A percentile compares a stretch with the other conserved stretches of the same genome.
Evolutionary conservation across 1,140 invertebrate species (phyloP).

Genomic region (Diplogasteroides magnus): DNA sequence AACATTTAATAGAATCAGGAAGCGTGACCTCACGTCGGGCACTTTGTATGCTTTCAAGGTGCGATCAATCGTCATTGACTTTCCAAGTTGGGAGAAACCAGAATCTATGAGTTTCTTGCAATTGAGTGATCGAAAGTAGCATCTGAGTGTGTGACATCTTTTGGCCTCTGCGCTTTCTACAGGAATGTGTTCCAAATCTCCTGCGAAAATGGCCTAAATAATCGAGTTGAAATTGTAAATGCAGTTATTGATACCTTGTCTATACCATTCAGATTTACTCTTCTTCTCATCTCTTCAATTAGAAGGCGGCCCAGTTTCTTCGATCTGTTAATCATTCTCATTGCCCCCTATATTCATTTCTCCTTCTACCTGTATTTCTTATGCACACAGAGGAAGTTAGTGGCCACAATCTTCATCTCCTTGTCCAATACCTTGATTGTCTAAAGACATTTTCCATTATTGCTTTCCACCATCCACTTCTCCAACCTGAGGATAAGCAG

Average conservation of each 20-base stretch:
- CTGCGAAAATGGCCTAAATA: no score
- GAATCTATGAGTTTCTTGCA: conserved; percentile 96
- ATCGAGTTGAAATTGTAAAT: no score
- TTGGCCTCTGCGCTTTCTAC: no score
- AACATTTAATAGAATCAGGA: no score
- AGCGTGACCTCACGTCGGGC: conserved; percentile 80
- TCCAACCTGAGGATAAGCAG: conserved; percentile 76
- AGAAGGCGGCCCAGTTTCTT: conserved; percentile 97
- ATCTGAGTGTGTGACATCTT: conserved; percentile 66
- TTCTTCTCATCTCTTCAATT: conserved; percentile 92
- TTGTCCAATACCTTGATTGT: conserved; percentile 82
- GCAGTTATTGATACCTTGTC: background rate
- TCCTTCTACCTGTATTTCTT: conserved; percentile 75
- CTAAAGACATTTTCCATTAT: conserved; percentile 57
- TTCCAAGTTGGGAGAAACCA: conserved; percentile 88
- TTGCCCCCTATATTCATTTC: background rate
- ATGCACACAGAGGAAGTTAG: conserved; percentile 99
- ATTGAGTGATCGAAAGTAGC: conserved; percentile 96
- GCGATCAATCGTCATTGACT: conserved; percentile 98
- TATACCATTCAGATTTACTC: conserved; percentile 96
- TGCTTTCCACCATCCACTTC: no score
- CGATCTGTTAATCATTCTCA: conserved; percentile 58
- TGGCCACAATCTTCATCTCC: conserved; percentile 88
- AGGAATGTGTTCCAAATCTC: no score
- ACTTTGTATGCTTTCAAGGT: conserved; percentile 94